phyloP scores from a whole-genome alignment of 2,113 vertebrate species.

The Neodontobutis hainanensis region DNA sequence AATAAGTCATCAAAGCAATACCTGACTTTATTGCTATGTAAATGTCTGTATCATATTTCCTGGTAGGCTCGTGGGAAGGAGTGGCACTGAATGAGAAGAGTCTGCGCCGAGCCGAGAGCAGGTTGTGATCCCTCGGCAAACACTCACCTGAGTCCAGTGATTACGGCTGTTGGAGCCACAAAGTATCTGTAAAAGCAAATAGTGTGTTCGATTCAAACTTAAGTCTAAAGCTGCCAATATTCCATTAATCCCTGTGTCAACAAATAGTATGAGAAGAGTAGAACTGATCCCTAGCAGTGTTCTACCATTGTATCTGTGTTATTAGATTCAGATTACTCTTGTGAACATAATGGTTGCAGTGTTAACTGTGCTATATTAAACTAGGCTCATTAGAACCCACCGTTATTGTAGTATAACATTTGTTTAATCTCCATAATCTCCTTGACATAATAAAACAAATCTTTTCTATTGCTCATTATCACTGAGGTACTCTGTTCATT shows the following conservation, averaged over 20 bases:
- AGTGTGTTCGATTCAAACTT: background rate
- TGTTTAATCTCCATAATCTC: no score
- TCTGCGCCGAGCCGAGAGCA: conserved; percentile 32
- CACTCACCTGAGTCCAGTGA: conserved; percentile 21
- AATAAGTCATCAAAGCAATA: conserved; percentile 56
- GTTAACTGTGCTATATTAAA: background rate
- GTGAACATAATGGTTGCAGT: background rate
- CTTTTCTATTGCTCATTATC: no score
- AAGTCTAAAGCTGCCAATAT: background rate
- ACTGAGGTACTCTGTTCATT: no score
- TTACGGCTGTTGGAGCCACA: conserved; percentile 17
- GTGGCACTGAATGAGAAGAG: conserved; percentile 36
- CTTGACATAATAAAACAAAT: no score
- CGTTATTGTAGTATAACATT: no score
- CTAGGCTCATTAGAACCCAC: no score
- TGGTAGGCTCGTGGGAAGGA: conserved; percentile 35
- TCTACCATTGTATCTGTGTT: background rate
- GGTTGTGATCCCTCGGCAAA: conserved; percentile 46
- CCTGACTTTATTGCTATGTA: conserved; percentile 69
- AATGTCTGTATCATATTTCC: conserved; percentile 66
- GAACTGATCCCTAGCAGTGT: background rate
- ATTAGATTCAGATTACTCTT: background rate
- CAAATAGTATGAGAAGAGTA: background rate
- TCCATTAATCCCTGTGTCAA: background rate
- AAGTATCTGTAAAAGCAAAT: conserved; percentile 9